phyloP scores from a whole-genome alignment of 1,140 invertebrate genomes.

The Cyphomyrmex costatus region DNA sequence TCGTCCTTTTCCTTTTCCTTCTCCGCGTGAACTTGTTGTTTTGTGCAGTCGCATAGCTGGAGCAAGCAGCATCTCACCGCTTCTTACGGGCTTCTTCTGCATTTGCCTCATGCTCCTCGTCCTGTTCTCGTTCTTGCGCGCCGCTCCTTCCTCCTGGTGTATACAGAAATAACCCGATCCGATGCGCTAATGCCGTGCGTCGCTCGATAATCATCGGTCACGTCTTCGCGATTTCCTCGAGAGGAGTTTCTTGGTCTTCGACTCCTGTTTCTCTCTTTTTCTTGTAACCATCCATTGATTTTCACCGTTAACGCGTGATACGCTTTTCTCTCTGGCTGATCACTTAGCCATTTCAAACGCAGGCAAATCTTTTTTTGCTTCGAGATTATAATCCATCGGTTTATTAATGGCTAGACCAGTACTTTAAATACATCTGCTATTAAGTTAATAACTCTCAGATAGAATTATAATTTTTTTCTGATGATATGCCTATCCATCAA shows the following conservation, averaged over 20 bases:
- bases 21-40: slow-evolving; percentile 46
- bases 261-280: neutral
- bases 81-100: slow-evolving; percentile 68
- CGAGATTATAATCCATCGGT: neutral
- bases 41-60: slow-evolving; percentile 53
- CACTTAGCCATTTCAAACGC: slow-evolving; percentile 4
- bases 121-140: slow-evolving; percentile 50
- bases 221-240: slow-evolving; percentile 62
- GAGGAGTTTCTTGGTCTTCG: slow-evolving; percentile 1
- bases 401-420: slow-evolving; percentile 17
- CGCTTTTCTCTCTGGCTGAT: slow-evolving; percentile 12
- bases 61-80: slow-evolving; percentile 39
- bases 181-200: slow-evolving; percentile 38
- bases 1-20: slow-evolving; percentile 73
- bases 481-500: slow-evolving; percentile 16
- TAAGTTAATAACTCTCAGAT: slow-evolving; percentile 21
- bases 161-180: slow-evolving; percentile 67
- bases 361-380: slow-evolving; percentile 24
- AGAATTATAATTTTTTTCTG: slow-evolving; percentile 18
- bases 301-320: slow-evolving; percentile 68
- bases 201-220: slow-evolving; percentile 70
- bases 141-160: slow-evolving; percentile 10
- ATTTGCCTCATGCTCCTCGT: neutral
- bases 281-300: slow-evolving; percentile 46
- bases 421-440: slow-evolving; percentile 1